These are phyloP conservation scores for Puma concolor DNA, from an alignment of 2,113 vertebrate species.

Conservation along the genomic window DNA sequence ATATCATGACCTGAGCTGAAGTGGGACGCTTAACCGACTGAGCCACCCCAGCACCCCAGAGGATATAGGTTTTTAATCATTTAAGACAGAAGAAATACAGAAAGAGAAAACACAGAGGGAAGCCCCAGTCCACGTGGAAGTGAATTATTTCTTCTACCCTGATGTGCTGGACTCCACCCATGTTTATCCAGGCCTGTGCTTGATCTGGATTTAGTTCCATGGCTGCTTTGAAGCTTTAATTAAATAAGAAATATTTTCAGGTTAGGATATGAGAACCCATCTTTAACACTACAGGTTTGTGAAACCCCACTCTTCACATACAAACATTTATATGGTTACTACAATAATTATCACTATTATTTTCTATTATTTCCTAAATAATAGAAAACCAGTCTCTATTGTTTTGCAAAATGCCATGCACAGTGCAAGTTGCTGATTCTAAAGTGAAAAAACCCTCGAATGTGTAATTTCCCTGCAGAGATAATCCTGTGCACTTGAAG, in stretches of 20 bases:
- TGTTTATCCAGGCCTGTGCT: constrained; percentile 94
- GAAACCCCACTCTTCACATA: neutral
- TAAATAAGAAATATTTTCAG: constrained; percentile 68
- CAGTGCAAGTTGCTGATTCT: constrained; percentile 27
- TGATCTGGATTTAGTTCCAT: constrained; percentile 92
- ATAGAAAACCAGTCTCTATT: neutral
- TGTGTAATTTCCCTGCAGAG: neutral
- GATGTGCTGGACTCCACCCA: constrained; percentile 93
- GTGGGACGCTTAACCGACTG: too few species aligned
- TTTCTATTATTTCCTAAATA: constrained; percentile 15
- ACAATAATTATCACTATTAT: neutral
- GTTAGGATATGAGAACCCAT: constrained; percentile 11
- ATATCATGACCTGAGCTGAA: too few species aligned
- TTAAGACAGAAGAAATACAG: neutral
- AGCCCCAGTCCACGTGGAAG: neutral
- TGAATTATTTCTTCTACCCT: constrained; percentile 85
- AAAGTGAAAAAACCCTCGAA: constrained; percentile 8
- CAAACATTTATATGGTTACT: neutral
- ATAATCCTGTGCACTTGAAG: neutral
- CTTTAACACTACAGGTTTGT: neutral
- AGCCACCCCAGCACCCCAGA: neutral
- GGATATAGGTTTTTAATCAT: neutral
- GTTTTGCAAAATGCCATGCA: neutral
- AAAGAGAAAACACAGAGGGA: neutral
- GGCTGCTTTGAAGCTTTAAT: constrained; percentile 91